A percentile compares a stretch with the other conserved stretches of the same genome.
Evolutionary conservation across 2,113 vertebrate genomes (phyloP).

Genomic region (Saguinus midas): DNA sequence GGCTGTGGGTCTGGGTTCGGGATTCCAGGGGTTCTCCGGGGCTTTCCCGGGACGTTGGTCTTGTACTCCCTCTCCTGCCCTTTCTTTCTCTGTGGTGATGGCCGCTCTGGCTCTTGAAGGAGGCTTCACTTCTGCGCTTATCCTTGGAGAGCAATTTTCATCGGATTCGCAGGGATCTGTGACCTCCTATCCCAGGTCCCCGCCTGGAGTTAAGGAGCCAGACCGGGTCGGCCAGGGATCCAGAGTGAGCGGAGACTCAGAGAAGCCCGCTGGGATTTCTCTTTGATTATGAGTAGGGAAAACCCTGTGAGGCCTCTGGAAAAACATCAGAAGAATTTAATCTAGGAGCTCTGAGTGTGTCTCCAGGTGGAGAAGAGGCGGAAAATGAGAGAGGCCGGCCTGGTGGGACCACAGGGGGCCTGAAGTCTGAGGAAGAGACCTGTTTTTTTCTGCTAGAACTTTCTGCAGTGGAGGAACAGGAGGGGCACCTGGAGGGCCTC

Average conservation of each 20-base stretch:
- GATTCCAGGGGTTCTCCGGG: background rate
- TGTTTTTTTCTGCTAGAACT: background rate
- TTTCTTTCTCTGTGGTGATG: background rate
- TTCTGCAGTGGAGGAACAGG: background rate
- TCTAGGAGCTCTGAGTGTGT: background rate
- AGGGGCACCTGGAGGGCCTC: background rate
- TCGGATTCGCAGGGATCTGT: background rate
- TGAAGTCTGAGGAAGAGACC: background rate
- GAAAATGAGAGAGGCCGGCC: background rate
- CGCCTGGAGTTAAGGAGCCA: background rate
- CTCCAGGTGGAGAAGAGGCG: background rate
- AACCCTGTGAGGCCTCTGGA: background rate
- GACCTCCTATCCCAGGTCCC: background rate
- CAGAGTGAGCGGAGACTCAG: background rate
- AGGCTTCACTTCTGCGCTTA: background rate
- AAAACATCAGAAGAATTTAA: background rate
- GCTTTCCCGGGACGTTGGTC: background rate
- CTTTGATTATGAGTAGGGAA: background rate
- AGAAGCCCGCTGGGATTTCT: background rate
- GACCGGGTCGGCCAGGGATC: background rate
- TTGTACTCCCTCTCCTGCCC: background rate
- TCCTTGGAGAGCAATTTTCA: background rate
- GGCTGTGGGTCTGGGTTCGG: background rate
- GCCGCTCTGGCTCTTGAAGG: background rate
- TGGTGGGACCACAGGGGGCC: background rate